Evolutionary conservation across 2,888 invertebrate genomes (phyloP).

Genomic region (Rhorus exstirpatorius): DNA sequence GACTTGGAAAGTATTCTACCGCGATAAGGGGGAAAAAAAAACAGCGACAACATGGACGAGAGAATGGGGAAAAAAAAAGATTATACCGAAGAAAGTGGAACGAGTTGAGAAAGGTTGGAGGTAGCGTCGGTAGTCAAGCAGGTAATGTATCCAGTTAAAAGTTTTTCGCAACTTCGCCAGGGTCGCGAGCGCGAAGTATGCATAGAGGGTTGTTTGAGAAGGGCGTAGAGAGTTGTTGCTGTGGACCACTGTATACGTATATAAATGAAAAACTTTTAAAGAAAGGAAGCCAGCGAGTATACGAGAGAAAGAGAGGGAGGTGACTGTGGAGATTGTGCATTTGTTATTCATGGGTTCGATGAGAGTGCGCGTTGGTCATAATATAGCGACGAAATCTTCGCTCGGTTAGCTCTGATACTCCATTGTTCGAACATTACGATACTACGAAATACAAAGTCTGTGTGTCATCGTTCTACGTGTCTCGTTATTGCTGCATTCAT

Average conservation of each 20-base stretch:
- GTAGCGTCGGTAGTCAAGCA: constrained; percentile 81
- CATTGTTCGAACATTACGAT: constrained; percentile 68
- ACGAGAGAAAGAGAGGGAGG: constrained; percentile 71
- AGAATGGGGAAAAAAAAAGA: constrained; percentile 28
- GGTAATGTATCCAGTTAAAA: constrained; percentile 85
- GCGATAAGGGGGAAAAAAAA: constrained; percentile 73
- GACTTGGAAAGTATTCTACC: background rate
- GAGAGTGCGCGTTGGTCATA: constrained; percentile 48
- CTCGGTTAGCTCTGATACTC: constrained; percentile 78
- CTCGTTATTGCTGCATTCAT: constrained; percentile 31
- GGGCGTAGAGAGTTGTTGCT: constrained; percentile 26
- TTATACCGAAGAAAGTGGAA: constrained; percentile 31
- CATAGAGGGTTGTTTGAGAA: background rate
- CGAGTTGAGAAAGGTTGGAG: constrained; percentile 22
- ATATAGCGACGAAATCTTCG: constrained; percentile 65
- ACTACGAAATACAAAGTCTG: constrained; percentile 5
- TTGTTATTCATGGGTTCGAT: constrained; percentile 84
- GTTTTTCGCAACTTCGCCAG: constrained; percentile 79
- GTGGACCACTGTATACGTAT: constrained; percentile 32
- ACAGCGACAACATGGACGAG: constrained; percentile 67
- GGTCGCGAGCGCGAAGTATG: constrained; percentile 69
- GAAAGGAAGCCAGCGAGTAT: constrained; percentile 17
- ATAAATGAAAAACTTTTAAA: constrained; percentile 61
- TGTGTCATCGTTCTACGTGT: background rate
- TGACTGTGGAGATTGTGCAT: constrained; percentile 81